phyloP scores from a whole-genome alignment of 2,797 vertebrate species.

The Acipenser oxyrinchus region DNA sequence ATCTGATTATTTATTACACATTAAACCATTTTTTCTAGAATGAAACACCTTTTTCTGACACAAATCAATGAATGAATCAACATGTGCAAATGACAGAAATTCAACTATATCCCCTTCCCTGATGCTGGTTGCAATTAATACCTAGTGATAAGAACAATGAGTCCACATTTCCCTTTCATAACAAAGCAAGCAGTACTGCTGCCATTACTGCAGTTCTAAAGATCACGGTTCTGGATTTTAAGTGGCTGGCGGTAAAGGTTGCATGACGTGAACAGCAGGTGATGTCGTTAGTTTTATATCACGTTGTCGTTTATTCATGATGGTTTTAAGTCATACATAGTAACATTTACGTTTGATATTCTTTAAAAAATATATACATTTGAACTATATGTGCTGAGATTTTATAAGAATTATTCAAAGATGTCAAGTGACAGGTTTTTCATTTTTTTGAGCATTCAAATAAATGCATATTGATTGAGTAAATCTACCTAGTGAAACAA shows the following conservation, averaged over 20 bases:
- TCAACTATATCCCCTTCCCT: slow-evolving; percentile 47
- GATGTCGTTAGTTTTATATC: slow-evolving; percentile 11
- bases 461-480: too few species aligned
- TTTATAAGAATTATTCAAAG: too few species aligned
- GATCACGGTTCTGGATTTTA: slow-evolving; percentile 50
- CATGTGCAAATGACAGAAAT: slow-evolving; percentile 65
- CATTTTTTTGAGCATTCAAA: too few species aligned
- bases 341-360: too few species aligned
- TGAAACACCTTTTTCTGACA: slow-evolving; percentile 47
- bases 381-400: too few species aligned
- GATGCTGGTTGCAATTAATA: slow-evolving; percentile 54
- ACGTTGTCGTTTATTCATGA: too few species aligned
- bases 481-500: too few species aligned
- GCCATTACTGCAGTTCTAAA: slow-evolving; percentile 44
- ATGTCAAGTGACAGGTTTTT: too few species aligned
- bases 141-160: slow-evolving; percentile 55
- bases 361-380: too few species aligned
- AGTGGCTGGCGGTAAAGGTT: slow-evolving; percentile 50
- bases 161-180: slow-evolving; percentile 58
- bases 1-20: too few species aligned
- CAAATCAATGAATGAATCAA: slow-evolving; percentile 54
- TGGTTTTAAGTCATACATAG: too few species aligned
- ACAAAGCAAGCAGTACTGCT: slow-evolving; percentile 61
- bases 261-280: slow-evolving; percentile 49
- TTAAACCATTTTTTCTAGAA: slow-evolving; percentile 13